Percentiles rank a stretch among this genome's conserved stretches.
phyloP scores from a whole-genome alignment of 2,888 invertebrate genomes.

The Lottia gigantea region DNA sequence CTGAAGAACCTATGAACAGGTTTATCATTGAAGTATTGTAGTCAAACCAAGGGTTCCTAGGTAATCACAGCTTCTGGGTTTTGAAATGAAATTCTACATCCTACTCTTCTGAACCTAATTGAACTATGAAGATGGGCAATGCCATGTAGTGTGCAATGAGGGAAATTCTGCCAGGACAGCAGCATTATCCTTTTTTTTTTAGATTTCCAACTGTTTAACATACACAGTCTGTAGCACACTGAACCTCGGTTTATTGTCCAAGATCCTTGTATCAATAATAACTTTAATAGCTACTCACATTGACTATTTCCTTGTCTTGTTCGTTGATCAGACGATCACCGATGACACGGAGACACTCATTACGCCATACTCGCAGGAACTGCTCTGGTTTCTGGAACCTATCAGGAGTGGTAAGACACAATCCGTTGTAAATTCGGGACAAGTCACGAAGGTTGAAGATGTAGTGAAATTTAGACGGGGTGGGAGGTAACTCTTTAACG shows the following conservation, averaged over 20 bases:
- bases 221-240: too few relatives aligned
- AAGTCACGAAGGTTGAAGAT: constrained; percentile 92
- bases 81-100: too few relatives aligned
- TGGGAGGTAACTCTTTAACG: constrained; percentile 84
- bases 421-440: constrained; percentile 84
- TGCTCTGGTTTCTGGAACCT: constrained; percentile 78
- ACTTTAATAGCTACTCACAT: constrained; percentile 37
- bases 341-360: constrained; percentile 88
- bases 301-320: constrained; percentile 69
- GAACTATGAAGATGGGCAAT: too few relatives aligned
- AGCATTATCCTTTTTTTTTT: too few relatives aligned
- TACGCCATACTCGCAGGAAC: constrained; percentile 88
- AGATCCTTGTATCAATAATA: too few relatives aligned
- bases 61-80: too few relatives aligned
- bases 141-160: too few relatives aligned
- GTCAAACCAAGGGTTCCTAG: background rate
- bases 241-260: too few relatives aligned
- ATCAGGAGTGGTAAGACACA: constrained; percentile 81
- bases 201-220: too few relatives aligned
- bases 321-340: constrained; percentile 85
- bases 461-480: constrained; percentile 93
- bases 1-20: too few relatives aligned
- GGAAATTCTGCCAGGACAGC: too few relatives aligned
- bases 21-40: background rate
- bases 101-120: too few relatives aligned